Conservation (phyloP, 2,797 vertebrate species). For the Cichlasoma orientale region DNA sequence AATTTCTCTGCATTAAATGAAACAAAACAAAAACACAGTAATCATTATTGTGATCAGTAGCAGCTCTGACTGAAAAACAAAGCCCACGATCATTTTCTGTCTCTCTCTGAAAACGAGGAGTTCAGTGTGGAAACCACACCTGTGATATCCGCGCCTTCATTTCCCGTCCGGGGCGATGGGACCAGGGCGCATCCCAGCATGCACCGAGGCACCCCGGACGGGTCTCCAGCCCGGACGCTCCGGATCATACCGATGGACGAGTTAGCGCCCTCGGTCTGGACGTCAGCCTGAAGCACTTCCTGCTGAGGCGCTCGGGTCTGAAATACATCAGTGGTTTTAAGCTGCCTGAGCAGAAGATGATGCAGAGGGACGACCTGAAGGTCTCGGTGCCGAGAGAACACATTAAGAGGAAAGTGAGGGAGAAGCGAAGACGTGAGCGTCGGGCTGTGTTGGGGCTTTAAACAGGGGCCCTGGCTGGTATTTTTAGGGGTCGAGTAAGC, state of each 20-base stretch:
- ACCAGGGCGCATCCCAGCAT: conserved; percentile 3
- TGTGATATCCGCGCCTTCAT: not conserved
- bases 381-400: not conserved
- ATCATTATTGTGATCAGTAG: not conserved
- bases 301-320: not conserved
- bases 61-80: not conserved
- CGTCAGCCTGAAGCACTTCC: not conserved
- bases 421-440: not conserved
- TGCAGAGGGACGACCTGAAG: not conserved
- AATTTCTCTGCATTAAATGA: too few relatives aligned
- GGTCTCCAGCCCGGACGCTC: not conserved
- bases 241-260: not conserved
- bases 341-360: not conserved
- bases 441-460: not conserved
- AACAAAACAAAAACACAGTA: too few relatives aligned
- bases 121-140: not conserved
- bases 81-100: not conserved
- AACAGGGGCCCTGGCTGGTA: not conserved
- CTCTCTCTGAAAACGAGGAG: not conserved
- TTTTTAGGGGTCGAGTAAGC: not conserved
- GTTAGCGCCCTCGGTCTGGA: not conserved
- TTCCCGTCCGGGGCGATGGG: not conserved
- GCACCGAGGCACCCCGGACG: not conserved
- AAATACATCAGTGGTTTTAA: not conserved
- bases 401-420: not conserved